phyloP scores from a whole-genome alignment of 2,113 vertebrate genomes.

The Spermophilus dauricus region DNA sequence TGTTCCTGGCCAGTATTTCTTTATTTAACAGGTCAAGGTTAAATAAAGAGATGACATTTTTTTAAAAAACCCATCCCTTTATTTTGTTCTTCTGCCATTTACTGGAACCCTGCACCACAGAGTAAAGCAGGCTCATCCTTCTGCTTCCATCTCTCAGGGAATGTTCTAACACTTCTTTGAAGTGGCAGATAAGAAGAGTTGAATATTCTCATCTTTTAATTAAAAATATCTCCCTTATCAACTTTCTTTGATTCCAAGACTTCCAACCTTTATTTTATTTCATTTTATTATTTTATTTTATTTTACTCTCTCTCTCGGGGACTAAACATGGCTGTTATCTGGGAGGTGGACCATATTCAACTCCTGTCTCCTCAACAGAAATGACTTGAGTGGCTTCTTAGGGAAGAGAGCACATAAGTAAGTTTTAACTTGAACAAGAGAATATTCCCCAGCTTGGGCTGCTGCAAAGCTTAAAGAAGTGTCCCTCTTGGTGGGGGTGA shows the following conservation, averaged over 20 bases:
- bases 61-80: not conserved
- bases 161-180: not conserved
- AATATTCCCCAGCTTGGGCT: not conserved
- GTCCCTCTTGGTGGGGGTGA: not conserved
- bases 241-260: not conserved
- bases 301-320: not conserved
- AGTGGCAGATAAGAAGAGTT: not conserved
- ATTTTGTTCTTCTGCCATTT: not conserved
- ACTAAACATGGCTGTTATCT: not conserved
- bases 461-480: not conserved
- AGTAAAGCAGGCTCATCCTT: not conserved
- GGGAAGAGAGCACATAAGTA: not conserved
- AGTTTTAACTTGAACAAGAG: not conserved
- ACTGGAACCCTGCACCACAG: not conserved
- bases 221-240: constrained; percentile 33
- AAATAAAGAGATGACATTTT: not conserved
- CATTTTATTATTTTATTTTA: not conserved
- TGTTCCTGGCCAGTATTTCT: not conserved
- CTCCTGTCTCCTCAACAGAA: not conserved
- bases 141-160: not conserved
- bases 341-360: not conserved
- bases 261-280: not conserved
- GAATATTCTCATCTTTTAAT: not conserved
- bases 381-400: constrained; percentile 24
- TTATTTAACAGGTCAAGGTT: not conserved